Percentiles rank a stretch among this genome's conserved stretches.
phyloP scores from a whole-genome alignment of 2,797 vertebrate species.

The Hypotaenidia philippensis region DNA sequence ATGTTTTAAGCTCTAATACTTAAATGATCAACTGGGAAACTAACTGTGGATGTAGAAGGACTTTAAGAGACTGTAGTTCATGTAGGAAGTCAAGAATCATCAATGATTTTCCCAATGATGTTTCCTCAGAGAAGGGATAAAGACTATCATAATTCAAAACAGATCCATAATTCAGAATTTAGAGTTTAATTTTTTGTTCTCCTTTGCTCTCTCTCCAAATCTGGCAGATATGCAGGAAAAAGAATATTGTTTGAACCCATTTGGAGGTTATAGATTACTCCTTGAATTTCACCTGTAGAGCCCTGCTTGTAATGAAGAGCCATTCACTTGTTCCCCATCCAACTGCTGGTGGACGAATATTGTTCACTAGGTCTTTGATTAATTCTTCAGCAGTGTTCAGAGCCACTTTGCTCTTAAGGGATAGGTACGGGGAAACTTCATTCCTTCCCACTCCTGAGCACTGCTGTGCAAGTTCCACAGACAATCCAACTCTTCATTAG shows the following conservation, averaged over 20 bases:
- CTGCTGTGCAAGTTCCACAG: neutral
- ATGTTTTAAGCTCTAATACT: neutral
- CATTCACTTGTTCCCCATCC: neutral
- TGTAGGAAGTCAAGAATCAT: neutral
- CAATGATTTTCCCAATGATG: too few relatives aligned
- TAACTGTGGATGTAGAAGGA: neutral
- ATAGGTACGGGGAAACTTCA: neutral
- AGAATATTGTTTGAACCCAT: neutral
- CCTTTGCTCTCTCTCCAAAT: accelerated
- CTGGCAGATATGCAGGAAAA: neutral
- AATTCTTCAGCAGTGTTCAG: neutral
- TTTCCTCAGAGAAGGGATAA: neutral
- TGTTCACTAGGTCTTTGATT: neutral
- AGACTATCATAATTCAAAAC: neutral
- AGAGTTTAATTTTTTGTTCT: accelerated
- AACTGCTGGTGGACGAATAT: neutral
- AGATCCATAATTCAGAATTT: neutral
- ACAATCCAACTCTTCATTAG: neutral
- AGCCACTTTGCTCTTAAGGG: neutral
- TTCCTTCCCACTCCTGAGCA: too few relatives aligned
- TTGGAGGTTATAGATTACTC: neutral
- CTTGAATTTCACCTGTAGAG: neutral
- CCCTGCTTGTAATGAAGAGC: neutral
- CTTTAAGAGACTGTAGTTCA: neutral
- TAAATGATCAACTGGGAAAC: neutral